Evolutionary conservation across 2,888 invertebrate species (phyloP), one percentile per base, ranked within the genome.

Genomic region (Melieria crassipennis): DNA sequence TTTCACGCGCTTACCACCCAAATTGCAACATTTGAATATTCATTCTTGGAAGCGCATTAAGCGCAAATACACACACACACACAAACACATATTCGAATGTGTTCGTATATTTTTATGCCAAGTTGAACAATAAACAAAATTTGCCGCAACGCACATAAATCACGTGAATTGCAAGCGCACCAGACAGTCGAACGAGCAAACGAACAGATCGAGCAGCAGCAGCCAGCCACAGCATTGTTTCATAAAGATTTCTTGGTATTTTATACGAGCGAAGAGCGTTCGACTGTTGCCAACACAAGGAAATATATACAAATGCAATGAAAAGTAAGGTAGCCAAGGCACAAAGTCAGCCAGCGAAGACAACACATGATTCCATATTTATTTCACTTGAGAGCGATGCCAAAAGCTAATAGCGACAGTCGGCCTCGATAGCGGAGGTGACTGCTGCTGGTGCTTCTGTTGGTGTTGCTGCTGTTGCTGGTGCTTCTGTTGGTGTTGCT

Each of bases 181-280:
- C 11, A 52, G 30, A 52, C 11, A 52, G 13, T 52, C 52, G 13
- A 6, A 52, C 13, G 4, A 1, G 6, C 11, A 52, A 5, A 7
- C 52, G 9, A 52, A 5, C 52, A 5, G 11, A 50, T 10, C 11
- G 11, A 7, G 50, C 46, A 63, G 45, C 46, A 62, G 61, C 69
- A 56, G 10, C 55, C 46, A 47, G 55, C 13, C 62, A 56, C 52
- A 56, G 69, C 62, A 62, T 69, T 62, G 69, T 69, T 69, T 69
- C 62, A 62, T 55, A 56, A 62, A 69, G 69, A 69, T 69, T 69
- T 69, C 69, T 69, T 62, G 69, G 69, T 69, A 69, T 69, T 69
- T 62, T 5, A 52, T 52, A n/a, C 52, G 13, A 30, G 9, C 52
- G 9, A 52, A 4, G 13, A n/a, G 13, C 52, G 13, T 30, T 30